Conservation (phyloP, 2,888 invertebrate genomes). For the Cotesia congregata region DNA sequence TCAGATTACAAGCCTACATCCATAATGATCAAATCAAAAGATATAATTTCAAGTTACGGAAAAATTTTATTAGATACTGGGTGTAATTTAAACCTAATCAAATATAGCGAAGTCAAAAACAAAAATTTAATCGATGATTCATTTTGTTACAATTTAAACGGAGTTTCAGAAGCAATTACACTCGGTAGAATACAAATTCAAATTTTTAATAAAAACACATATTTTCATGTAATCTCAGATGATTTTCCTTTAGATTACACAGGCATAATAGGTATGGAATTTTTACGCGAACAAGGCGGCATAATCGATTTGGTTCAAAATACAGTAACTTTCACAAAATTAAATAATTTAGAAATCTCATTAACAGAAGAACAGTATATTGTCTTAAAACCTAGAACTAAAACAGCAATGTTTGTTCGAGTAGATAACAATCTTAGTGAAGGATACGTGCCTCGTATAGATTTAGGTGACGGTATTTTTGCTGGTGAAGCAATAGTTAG, state of each 20-base stretch:
- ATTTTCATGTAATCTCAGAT: conserved; percentile 26
- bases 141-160: conserved; percentile 23
- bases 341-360: background rate
- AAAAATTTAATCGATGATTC: background rate
- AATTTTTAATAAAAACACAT: background rate
- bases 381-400: conserved; percentile 20
- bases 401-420: conserved; percentile 28
- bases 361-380: conserved; percentile 17
- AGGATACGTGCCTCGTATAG: conserved; percentile 20
- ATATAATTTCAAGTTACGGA: background rate
- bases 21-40: background rate
- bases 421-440: background rate
- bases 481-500: conserved; percentile 23
- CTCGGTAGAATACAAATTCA: conserved; percentile 16
- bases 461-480: conserved; percentile 16
- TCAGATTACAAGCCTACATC: background rate
- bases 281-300: conserved; percentile 11
- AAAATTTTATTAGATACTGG: conserved; percentile 27
- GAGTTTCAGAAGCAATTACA: conserved; percentile 24
- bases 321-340: background rate
- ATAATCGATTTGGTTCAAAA: conserved; percentile 8
- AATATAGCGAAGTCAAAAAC: conserved; percentile 3
- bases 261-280: conserved; percentile 26
- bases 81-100: conserved; percentile 22
- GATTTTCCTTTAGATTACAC: conserved; percentile 28